Evolutionary conservation across 1,140 invertebrate species (phyloP), one percentile per base, ranked within the genome.

Genomic region (Drosophila pectinifera): DNA sequence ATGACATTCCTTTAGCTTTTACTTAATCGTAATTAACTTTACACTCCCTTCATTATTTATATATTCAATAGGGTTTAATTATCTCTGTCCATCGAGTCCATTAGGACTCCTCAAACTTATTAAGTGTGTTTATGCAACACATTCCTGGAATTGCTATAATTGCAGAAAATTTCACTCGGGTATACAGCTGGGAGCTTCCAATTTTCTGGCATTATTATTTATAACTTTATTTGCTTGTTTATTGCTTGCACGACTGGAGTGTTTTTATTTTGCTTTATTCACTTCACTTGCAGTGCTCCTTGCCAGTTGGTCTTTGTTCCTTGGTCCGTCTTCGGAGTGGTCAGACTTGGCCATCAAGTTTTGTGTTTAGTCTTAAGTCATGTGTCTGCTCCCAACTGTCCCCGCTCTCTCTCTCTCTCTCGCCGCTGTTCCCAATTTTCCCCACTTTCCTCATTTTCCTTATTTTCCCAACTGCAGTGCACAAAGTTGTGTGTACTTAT

Each of bases 401-500:
- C 10, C 43, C 20, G 2, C 34, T 22, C 18, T 36, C 16, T 28
- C 31, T 14, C 5, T n/a, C n/a, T n/a, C n/a, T n/a, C n/a, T n/a
- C 16, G 26, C 39, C 10, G 28, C 22, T 22, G n/a, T 28, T 34
- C 28, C 16, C 48, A 49, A 24, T 41, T 54, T 22, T 26, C 59
- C 36, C 5, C 36, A 7, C 18, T 34, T 55, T 55, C 20, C 54
- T 22, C 16, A 57, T 41, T 39, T 43, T 36, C 22, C 41, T 22
- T 31, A 41, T n/a, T 16, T 24, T 34, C 39, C n/a, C 26, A 45
- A 18, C 49, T 36, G 14, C 62, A 16, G 31, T 26, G 31, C 31
- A 48, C 63, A 67, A 67, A 64, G 24, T 67, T 82, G 62, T 65
- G 62, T 65, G 62, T 70, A 68, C 62, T 70, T 70, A 70, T 68